Percentiles rank a stretch among this genome's conserved stretches.
Conservation (phyloP, 2,113 vertebrate genomes). For the Oreochromis spilurus region DNA sequence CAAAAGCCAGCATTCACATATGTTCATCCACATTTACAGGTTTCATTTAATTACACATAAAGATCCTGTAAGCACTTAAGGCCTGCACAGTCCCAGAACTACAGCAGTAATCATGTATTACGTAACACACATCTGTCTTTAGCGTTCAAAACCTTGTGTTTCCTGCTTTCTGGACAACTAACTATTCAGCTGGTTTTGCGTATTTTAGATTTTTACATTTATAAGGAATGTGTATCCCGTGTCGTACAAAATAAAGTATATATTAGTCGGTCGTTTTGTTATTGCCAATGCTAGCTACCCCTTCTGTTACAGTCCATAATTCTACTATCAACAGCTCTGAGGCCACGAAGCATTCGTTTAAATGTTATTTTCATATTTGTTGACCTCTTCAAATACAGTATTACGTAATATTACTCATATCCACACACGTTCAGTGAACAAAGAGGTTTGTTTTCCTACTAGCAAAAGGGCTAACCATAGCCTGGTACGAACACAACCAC, state of each 20-base stretch:
- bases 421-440: rapidly evolving
- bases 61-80: not conserved
- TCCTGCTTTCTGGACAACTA: not conserved
- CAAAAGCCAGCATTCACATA: not conserved
- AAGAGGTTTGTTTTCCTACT: not conserved
- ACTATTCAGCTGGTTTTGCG: not conserved
- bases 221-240: not conserved
- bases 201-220: not conserved
- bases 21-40: not conserved
- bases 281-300: not conserved
- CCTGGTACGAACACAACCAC: not conserved
- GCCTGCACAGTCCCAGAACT: not conserved
- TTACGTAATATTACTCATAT: not conserved
- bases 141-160: not conserved
- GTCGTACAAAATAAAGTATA: rapidly evolving
- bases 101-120: not conserved
- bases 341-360: not conserved
- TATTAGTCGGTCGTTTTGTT: not conserved
- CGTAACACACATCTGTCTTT: not conserved
- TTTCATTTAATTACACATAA: not conserved
- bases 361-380: not conserved
- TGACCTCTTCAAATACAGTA: not conserved
- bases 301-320: not conserved
- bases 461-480: slow-evolving; percentile 23
- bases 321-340: rapidly evolving